Evolutionary conservation across 2,113 vertebrate genomes (phyloP).

Genomic region (Nothobranchius furzeri): DNA sequence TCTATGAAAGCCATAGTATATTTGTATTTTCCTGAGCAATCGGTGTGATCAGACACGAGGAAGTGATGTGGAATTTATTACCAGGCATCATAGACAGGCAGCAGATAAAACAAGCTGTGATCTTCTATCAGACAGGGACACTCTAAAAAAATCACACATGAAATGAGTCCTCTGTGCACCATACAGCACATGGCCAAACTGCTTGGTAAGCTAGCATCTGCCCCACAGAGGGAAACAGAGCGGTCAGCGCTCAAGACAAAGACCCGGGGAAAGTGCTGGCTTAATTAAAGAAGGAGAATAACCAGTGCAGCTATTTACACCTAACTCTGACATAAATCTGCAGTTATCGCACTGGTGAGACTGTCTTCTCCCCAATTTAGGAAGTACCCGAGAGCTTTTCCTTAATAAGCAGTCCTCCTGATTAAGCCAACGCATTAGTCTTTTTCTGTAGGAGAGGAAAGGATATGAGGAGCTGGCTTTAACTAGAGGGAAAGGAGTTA

Average conservation of each 20-base stretch:
- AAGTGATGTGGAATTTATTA: conserved; percentile 48
- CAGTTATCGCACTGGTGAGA: conserved; percentile 74
- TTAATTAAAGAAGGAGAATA: conserved; percentile 78
- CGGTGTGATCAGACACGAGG: conserved; percentile 36
- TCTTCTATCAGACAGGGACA: conserved; percentile 1
- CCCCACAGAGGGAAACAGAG: conserved; percentile 46
- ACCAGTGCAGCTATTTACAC: conserved; percentile 69
- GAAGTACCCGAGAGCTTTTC: conserved; percentile 66
- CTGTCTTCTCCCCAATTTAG: conserved; percentile 68
- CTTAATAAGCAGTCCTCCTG: conserved; percentile 77
- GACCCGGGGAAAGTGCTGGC: conserved; percentile 59
- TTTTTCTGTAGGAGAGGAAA: conserved; percentile 41
- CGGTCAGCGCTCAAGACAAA: conserved; percentile 43
- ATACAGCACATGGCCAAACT: conserved; percentile 42
- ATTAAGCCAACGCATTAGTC: conserved; percentile 69
- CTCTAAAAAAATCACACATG: not conserved
- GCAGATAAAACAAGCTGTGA: conserved; percentile 10
- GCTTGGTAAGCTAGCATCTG: conserved; percentile 53
- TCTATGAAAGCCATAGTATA: not conserved
- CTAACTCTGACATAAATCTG: conserved; percentile 79
- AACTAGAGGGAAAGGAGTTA: conserved; percentile 69
- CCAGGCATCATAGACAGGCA: conserved; percentile 24
- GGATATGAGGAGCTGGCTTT: conserved; percentile 54
- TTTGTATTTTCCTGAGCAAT: conserved; percentile 38
- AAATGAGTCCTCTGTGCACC: conserved; percentile 28